phyloP scores from a whole-genome alignment of 2,113 vertebrate species.

The Pogonocichla stellata region DNA sequence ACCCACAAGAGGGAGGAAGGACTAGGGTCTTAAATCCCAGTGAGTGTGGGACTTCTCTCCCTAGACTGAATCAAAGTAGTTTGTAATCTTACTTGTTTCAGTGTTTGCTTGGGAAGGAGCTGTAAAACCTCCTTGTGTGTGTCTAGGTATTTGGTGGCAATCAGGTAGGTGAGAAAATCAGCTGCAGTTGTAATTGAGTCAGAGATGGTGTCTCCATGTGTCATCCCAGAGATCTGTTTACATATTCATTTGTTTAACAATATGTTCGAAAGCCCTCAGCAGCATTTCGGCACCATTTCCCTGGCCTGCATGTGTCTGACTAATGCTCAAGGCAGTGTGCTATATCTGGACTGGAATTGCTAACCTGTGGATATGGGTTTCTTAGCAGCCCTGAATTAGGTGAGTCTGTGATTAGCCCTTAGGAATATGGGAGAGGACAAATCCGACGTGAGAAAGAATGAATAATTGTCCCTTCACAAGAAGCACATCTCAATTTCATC shows the following conservation, averaged over 20 bases:
- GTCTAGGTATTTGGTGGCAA: neutral
- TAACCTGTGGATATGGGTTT: neutral
- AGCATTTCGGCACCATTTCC: neutral
- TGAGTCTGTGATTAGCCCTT: neutral
- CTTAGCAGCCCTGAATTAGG: neutral
- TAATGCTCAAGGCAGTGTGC: neutral
- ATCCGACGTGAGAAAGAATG: neutral
- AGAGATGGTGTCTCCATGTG: neutral
- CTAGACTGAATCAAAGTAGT: neutral
- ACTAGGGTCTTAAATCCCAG: neutral
- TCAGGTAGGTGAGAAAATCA: neutral
- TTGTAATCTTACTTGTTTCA: neutral
- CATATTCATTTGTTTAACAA: constrained; percentile 6
- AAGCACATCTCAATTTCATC: neutral
- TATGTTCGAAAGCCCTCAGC: neutral
- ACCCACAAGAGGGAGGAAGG: neutral
- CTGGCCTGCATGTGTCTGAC: neutral
- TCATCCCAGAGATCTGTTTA: constrained; percentile 19
- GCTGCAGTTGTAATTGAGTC: neutral
- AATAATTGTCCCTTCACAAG: neutral
- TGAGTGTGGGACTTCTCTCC: neutral
- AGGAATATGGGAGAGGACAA: neutral
- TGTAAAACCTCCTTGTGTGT: neutral
- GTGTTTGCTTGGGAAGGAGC: neutral
- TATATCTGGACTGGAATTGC: neutral